Base-by-base conservation (phyloP, 2,797 vertebrate species). In the Salarias fasciatus region DNA sequence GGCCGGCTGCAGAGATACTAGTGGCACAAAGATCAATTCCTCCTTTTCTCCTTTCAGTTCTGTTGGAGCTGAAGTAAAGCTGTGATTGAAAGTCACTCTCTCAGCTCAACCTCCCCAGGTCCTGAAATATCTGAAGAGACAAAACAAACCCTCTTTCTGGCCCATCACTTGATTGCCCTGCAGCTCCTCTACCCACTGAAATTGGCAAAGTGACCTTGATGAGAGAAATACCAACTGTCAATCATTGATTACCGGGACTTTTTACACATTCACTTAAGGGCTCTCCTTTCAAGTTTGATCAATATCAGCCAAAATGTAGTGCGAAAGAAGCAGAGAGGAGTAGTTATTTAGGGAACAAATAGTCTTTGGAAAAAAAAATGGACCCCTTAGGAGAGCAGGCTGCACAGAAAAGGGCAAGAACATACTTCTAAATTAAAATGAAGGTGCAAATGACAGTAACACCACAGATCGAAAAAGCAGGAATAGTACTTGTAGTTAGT, bases 211-310 rank as follows among this genome's bases (percentile, higher is more conserved):
- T 88, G 83, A 89, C 91, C 87, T 86, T 87, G 77, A 77, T 53
- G 58, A 70, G 51, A 15, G 72, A 84, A 83, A 81, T 83, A 70
- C 82, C 77, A 87, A 82, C 84, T 79, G 82, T 86, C 80, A 84
- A 83, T 86, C 84, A 91, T 86, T 83, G 90, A 92, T 88, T 80
- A 70, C 52, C 63, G 33, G 66, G 56, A 85, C 65, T 72, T 86
- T 87, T 80, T 80, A 74, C 67, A 77, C 82, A 58, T 83, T 86
- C 76, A 89, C 80, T 88, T 77, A 83, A 80, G 82, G 83, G 82
- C 84, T 83, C 73, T 69, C 42, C 82, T 90, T 91, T 88, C 84
- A 82, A 52, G 72, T 80, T 83, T 81, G 82, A 91, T 91, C 90
- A 86, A 89, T 89, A 88, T 86, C 82, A 80, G 65, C 70, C 73